Conservation (phyloP, 1,140 invertebrate species). For the Drosophila oshimai region DNA sequence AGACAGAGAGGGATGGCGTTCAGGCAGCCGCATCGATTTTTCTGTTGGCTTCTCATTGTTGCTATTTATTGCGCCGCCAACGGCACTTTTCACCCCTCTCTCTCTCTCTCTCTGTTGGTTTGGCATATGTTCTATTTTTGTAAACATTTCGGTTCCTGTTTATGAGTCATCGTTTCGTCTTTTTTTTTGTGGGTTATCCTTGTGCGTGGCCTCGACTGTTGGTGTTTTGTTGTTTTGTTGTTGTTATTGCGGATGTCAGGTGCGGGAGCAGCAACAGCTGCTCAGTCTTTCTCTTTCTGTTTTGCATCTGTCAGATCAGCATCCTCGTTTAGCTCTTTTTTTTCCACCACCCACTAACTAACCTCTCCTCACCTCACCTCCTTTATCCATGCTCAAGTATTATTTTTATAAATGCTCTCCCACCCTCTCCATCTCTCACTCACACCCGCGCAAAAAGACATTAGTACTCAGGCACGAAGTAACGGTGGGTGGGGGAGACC, state of each 20-base stretch:
- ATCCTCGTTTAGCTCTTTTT: background rate
- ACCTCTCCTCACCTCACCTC: background rate
- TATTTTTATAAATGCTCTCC: slow-evolving; percentile 64
- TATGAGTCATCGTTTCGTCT: slow-evolving; percentile 65
- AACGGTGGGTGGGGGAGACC: slow-evolving; percentile 30
- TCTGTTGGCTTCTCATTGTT: slow-evolving; percentile 68
- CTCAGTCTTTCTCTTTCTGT: slow-evolving; percentile 1
- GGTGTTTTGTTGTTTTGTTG: background rate
- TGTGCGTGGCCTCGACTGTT: slow-evolving; percentile 65
- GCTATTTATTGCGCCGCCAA: slow-evolving; percentile 69
- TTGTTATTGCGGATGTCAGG: slow-evolving; percentile 50
- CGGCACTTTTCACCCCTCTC: slow-evolving; percentile 37
- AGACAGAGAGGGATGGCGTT: no score
- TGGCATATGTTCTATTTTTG: slow-evolving; percentile 79
- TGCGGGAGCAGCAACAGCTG: slow-evolving; percentile 67
- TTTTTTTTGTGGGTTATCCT: slow-evolving; percentile 54
- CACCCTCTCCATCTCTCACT: background rate
- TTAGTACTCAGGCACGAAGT: slow-evolving; percentile 78
- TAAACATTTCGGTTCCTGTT: slow-evolving; percentile 67
- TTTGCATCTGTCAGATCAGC: slow-evolving; percentile 28
- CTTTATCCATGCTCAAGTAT: slow-evolving; percentile 48
- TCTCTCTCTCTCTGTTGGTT: slow-evolving; percentile 15
- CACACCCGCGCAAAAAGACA: slow-evolving; percentile 58
- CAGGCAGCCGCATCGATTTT: slow-evolving; percentile 80
- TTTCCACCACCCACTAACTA: background rate